Evolutionary conservation across 2,797 vertebrate genomes (phyloP).

Genomic region (Antrozous pallidus): DNA sequence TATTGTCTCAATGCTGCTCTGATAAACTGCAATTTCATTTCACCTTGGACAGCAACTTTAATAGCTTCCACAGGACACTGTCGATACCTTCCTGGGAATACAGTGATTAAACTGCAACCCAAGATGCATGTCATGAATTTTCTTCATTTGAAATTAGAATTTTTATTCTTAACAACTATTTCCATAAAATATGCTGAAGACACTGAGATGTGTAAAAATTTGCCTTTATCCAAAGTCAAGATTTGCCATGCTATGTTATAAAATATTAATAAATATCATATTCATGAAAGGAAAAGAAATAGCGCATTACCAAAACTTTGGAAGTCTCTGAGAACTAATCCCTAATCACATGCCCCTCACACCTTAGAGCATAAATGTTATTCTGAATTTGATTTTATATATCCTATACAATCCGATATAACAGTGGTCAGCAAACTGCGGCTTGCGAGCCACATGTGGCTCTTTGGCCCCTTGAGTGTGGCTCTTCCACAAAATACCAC

Average conservation of each 20-base stretch:
- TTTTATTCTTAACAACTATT: conserved; percentile 88
- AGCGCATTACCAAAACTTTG: neutral
- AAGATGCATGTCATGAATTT: conserved; percentile 91
- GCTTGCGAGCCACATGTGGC: too few relatives aligned
- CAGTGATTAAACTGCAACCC: conserved; percentile 98
- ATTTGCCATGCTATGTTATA: conserved; percentile 59
- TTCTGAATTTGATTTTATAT: neutral
- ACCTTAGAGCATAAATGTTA: neutral
- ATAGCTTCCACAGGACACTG: conserved; percentile 99
- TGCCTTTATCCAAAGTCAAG: conserved; percentile 64
- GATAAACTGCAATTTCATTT: conserved; percentile 99
- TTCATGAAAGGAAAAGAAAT: conserved; percentile 44
- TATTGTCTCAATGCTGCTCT: conserved; percentile 99
- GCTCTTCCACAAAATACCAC: too few relatives aligned
- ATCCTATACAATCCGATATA: too few relatives aligned
- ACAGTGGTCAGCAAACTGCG: too few relatives aligned
- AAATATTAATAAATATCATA: conserved; percentile 70
- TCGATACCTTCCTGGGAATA: conserved; percentile 95
- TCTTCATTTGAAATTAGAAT: conserved; percentile 90
- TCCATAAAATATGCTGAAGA: conserved; percentile 85
- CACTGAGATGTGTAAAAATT: conserved; percentile 76
- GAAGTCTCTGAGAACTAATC: neutral
- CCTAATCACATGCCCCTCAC: neutral
- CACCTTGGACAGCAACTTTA: conserved; percentile 99
- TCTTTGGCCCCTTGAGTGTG: too few relatives aligned